Evolutionary conservation across 2,888 invertebrate genomes (phyloP), one percentile per base, ranked within the genome.

Genomic region (Ormyrus rosae): DNA sequence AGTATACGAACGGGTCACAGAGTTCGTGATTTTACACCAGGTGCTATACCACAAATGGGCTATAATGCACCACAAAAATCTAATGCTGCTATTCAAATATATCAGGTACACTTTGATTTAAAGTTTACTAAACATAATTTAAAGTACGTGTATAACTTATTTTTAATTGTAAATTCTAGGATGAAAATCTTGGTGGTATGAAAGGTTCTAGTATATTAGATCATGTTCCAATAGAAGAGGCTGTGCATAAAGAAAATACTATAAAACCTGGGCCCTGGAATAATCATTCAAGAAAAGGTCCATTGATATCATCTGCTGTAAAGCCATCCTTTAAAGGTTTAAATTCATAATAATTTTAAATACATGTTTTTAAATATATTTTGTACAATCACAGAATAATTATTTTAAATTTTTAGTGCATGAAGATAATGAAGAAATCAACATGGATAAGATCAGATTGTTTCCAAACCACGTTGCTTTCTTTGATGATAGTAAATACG

Each of bases 221-320:
- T 82, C 92, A 92, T 51, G 92, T 93, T 13, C 92, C 93, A 9
- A 91, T 93, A 79, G 92, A 92, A 78, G 91, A 92, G 81, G 87
- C 90, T n/a, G 87, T 91, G 46, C 92, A 92, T 82, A 94, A 95
- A 87, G 96, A 96, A 89, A 96, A 96, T 89, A 91, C 93, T 2
- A 92, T 94, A 82, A 94, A 95, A 87, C 92, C 96, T 1, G 94
- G 95, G 1, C 93, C 94, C 5, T 96, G 96, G 96, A 94, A 92
- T 71, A 92, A 91, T 81, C 90, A 91, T 6, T 86, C 88, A 19
- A 88, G 89, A 80, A 91, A 90, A 84, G 89, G 90, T 83, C 88
- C 88, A 67, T 83, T 89, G 48, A 85, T 90, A 71, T 83, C 89
- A 77, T 84, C 89, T 19, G 83, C 82, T 13, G 80, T 87, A 5